Percentiles rank a stretch among this genome's conserved stretches.
These are phyloP conservation scores for Bombus soroeensis DNA, from an alignment of 1,140 invertebrate genomes.

Conservation along the genomic window DNA sequence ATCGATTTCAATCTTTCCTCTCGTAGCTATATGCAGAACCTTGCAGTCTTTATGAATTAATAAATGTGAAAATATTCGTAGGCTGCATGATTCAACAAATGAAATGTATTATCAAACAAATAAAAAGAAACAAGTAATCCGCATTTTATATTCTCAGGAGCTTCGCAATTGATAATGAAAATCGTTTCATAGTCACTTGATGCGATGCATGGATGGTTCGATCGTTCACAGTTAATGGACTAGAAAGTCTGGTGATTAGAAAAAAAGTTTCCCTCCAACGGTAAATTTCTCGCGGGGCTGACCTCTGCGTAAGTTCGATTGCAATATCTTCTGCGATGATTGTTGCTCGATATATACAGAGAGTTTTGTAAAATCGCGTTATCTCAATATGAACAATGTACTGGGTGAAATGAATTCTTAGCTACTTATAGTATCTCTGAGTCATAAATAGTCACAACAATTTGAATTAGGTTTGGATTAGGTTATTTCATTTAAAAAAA, in stretches of 20 bases:
- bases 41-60: too few species aligned
- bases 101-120: background rate
- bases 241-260: slow-evolving; percentile 60
- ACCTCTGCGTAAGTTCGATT: slow-evolving; percentile 50
- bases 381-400: background rate
- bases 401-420: too few species aligned
- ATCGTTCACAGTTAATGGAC: slow-evolving; percentile 55
- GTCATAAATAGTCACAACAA: too few species aligned
- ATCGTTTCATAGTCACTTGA: slow-evolving; percentile 33
- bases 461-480: too few species aligned
- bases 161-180: slow-evolving; percentile 26
- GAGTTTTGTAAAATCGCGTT: background rate
- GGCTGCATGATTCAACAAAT: too few species aligned
- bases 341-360: slow-evolving; percentile 30
- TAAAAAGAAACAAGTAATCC: background rate
- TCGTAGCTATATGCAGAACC: too few species aligned
- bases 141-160: background rate
- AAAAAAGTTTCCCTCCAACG: slow-evolving; percentile 53
- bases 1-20: too few species aligned
- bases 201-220: slow-evolving; percentile 35
- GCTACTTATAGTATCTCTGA: too few species aligned
- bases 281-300: slow-evolving; percentile 53
- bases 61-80: background rate
- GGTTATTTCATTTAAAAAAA: too few species aligned
- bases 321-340: slow-evolving; percentile 38